A percentile compares a stretch with the other conserved stretches of the same genome.
These are phyloP conservation scores for Rhea americana DNA, from an alignment of 2,113 vertebrate genomes.

Conservation along the genomic window DNA sequence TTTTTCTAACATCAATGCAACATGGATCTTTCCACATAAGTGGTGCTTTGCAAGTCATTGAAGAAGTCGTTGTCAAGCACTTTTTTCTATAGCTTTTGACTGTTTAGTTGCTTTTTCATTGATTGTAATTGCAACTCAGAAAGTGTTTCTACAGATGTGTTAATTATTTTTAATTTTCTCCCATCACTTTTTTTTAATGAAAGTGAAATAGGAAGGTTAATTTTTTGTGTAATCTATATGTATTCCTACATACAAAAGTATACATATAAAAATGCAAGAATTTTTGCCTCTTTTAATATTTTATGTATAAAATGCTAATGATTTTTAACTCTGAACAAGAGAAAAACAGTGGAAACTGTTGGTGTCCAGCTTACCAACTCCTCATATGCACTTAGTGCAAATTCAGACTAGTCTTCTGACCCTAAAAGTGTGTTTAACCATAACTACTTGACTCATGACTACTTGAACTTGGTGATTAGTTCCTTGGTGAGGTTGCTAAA, in stretches of 20 bases:
- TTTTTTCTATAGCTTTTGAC: neutral
- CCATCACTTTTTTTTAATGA: neutral
- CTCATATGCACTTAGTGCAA: neutral
- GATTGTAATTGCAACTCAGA: neutral
- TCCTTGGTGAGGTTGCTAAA: neutral
- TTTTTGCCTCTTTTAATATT: neutral
- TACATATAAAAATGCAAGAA: neutral
- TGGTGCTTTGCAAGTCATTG: neutral
- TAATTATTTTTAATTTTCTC: neutral
- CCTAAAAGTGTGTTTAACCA: neutral
- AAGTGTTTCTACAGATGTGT: neutral
- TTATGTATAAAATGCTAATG: neutral
- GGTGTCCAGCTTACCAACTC: neutral
- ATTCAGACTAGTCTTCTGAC: neutral
- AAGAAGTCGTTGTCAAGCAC: neutral
- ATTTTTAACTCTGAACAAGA: neutral
- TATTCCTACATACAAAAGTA: neutral
- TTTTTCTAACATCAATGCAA: neutral
- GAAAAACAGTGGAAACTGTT: neutral
- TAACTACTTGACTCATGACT: neutral
- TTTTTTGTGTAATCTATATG: neutral
- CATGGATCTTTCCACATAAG: neutral
- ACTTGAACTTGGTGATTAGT: neutral
- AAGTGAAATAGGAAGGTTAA: neutral
- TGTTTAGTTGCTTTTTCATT: neutral